Base-by-base conservation (phyloP, 1,140 invertebrate species). In the Zaprionus capensis region DNA sequence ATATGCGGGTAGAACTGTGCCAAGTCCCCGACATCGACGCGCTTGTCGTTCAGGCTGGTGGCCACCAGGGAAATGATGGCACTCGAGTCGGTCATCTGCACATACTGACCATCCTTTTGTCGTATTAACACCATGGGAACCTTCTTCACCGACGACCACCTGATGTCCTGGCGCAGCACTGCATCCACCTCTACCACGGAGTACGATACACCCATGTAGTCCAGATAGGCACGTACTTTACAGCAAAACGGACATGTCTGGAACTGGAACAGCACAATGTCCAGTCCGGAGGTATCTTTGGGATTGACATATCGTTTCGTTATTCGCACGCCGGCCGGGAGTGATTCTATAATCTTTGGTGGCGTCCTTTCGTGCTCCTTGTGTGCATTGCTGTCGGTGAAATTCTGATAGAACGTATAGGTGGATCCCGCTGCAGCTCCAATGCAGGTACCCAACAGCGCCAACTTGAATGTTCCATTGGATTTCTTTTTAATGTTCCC, bases 191-290 rank as follows among this genome's bases (percentile, higher is more conserved):
- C 99, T 15, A 99, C 96, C 15, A 99, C 94, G 90, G 99, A 96
- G 93, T 99, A 99, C 1, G 97, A 97, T 61, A 99, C 95, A 5
- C 98, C 98, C 93, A 97, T 96, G 87, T 97, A 98, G 93, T 99
- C 98, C 4, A 99, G 93, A 93, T 98, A 97, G 17, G 98, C 96
- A 73, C 99, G 94, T 0, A 99, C 97, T 94, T 99, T 99, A 91
- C 98, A 99, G 93, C 99, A 99, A 93, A 99, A 99, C 34, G 99
- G 99, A 93, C 99, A 99, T 4, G 98, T 99, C 87, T 99, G 97
- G 93, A 98, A 99, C 94, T 99, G 99, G 92, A 97, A 99, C 24
- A 99, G 93, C 1, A 97, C 97, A 17, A 99, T 93, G 81, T 98
- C 96, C 55, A 99, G 93, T 12, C 96, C 96, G 64, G 94, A 96